A percentile compares a stretch with the other conserved stretches of the same genome.
Conservation (phyloP, 2,888 invertebrate species). For the Idaea aversata region DNA sequence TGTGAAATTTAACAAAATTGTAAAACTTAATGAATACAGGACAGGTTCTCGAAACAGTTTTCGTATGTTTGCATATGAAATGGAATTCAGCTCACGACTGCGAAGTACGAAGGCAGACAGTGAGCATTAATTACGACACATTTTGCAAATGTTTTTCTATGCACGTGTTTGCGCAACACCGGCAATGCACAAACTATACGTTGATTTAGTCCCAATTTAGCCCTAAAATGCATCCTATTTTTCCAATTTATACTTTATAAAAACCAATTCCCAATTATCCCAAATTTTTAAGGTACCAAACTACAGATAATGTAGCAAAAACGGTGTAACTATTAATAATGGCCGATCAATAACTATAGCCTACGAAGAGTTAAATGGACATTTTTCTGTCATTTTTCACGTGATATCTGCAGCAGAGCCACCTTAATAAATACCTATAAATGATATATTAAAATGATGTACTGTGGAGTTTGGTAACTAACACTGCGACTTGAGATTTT, state of each 20-base stretch:
- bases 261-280: background rate
- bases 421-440: too few species aligned
- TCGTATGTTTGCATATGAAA: conserved; percentile 1
- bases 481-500: too few species aligned
- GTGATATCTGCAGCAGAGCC: too few species aligned
- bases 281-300: too few species aligned
- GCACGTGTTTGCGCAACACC: conserved; percentile 11
- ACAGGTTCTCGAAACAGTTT: conserved; percentile 3
- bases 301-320: background rate
- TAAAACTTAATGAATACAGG: background rate
- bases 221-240: too few species aligned
- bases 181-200: background rate
- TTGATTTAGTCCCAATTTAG: too few species aligned
- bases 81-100: conserved; percentile 20
- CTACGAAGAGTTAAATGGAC: too few species aligned
- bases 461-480: too few species aligned
- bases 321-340: background rate
- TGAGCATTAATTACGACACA: conserved; percentile 22
- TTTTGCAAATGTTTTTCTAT: conserved; percentile 26
- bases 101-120: conserved; percentile 13
- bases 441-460: too few species aligned
- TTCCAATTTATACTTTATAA: background rate
- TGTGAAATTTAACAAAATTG: conserved; percentile 9
- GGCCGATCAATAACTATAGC: too few species aligned
- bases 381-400: too few species aligned